phyloP scores from a whole-genome alignment of 1,140 invertebrate genomes.

The Dinoponera quadriceps region DNA sequence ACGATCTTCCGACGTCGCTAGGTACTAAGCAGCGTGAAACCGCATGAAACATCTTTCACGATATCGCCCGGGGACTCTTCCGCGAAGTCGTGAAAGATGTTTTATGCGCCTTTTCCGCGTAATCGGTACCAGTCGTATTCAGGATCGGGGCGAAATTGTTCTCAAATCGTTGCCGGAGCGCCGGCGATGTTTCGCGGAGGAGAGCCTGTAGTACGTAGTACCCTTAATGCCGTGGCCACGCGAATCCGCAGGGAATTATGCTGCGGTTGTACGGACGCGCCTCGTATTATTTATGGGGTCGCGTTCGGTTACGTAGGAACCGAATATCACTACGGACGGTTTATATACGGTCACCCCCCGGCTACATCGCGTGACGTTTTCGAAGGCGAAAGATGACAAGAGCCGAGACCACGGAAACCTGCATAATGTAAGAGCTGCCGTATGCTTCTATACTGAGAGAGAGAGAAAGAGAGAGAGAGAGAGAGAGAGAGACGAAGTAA shows the following conservation, averaged over 20 bases:
- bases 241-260: constrained; percentile 52
- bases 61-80: neutral
- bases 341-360: constrained; percentile 10
- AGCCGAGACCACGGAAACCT: constrained; percentile 20
- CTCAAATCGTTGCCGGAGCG: constrained; percentile 1
- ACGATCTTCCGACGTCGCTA: neutral
- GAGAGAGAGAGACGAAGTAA: no score
- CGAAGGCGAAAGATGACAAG: constrained; percentile 49
- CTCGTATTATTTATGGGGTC: constrained; percentile 48
- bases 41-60: neutral
- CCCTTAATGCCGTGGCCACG: constrained; percentile 25
- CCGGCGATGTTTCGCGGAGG: neutral
- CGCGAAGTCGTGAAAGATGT: neutral
- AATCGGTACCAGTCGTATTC: no score
- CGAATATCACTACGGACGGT: constrained; percentile 28
- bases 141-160: neutral
- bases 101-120: neutral
- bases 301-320: constrained; percentile 11
- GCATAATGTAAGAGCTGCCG: constrained; percentile 46
- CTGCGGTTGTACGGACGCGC: constrained; percentile 8
- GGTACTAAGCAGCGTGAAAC: neutral
- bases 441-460: neutral
- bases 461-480: no score
- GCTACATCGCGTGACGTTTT: constrained; percentile 41
- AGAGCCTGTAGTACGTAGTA: neutral